Evolutionary conservation across 2,797 vertebrate species (phyloP).

Genomic region (Petrocephalus sullivani): DNA sequence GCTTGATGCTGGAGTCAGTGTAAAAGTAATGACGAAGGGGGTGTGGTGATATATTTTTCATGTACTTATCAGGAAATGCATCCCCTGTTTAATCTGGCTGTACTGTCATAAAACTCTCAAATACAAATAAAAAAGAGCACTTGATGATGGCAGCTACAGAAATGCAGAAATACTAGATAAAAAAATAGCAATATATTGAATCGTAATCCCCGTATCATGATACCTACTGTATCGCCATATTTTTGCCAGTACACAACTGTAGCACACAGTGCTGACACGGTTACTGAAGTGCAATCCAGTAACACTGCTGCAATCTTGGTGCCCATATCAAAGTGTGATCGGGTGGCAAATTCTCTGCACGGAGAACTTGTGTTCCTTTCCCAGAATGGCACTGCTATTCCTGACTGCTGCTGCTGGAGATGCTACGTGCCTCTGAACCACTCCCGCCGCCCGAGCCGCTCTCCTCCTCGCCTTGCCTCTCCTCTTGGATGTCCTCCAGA

Average conservation of each 20-base stretch:
- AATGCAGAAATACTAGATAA: too few relatives aligned
- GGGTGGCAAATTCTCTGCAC: not conserved
- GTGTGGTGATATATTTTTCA: too few relatives aligned
- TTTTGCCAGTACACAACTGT: not conserved
- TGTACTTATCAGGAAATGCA: too few relatives aligned
- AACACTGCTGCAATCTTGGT: not conserved
- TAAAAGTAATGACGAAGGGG: not conserved
- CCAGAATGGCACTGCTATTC: not conserved
- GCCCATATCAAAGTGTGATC: not conserved
- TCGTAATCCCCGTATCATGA: not conserved
- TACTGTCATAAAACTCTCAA: too few relatives aligned
- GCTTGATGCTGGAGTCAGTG: too few relatives aligned
- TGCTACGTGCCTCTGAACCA: not conserved
- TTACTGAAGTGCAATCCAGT: not conserved
- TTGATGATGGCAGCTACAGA: too few relatives aligned
- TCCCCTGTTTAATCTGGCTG: too few relatives aligned
- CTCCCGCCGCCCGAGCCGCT: not conserved
- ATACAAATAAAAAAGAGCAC: too few relatives aligned
- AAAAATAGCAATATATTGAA: not conserved
- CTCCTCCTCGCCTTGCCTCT: constrained; percentile 19
- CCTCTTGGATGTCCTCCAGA: constrained; percentile 57
- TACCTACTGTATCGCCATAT: not conserved
- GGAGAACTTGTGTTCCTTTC: not conserved
- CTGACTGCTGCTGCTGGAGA: not conserved
- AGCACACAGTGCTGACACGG: not conserved